Evolutionary conservation across 2,797 vertebrate species (phyloP), one percentile per base, ranked within the genome.

Genomic region (Liparis tanakae): DNA sequence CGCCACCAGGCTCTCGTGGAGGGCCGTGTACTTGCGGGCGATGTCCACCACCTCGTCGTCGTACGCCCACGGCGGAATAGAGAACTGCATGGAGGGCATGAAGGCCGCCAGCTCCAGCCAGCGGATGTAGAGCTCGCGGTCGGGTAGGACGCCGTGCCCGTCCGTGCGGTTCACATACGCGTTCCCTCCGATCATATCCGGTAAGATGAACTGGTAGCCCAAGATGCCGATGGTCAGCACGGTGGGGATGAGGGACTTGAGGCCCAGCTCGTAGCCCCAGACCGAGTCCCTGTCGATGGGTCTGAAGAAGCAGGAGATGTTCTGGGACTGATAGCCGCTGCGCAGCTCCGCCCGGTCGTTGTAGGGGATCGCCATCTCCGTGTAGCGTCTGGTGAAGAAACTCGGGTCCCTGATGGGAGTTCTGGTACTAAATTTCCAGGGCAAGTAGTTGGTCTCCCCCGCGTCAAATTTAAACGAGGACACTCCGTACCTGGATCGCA

Each of bases 1-100:
- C 0, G 97, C 96, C 37, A 99, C 97, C 9, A 99, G 91, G 0
- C 95, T 96, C 85, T 97, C 96, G 0, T 97, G 96, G 41, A 99
- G 94, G 0, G 91, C 92, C 0, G 95, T 95, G 90, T 98, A 99
- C 79, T 96, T 97, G 67, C 93, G 95, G 0, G 98, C 98, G 0
- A 99, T 99, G 85, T 96, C 94, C 53, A 98, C 94, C 67, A 99
- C 98, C 71, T 98, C 96, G 0, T 89, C 92, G 62, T 97, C 98
- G 0, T 98, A 99, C 33, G 92, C 95, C 98, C 98, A 99, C 0
- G 98, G 98, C 0, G 98, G 98, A 44, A 99, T 90, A 5, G 98
- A 98, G 86, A 99, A 99, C 92, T 99, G 97, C 97, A 99, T 97
- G 61, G 97, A 96, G 0, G 98, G 98, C 97, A 99, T 97, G 91